Evolutionary conservation across 2,113 vertebrate species (phyloP), one percentile per base, ranked within the genome.

Genomic region (Gulo gulo): DNA sequence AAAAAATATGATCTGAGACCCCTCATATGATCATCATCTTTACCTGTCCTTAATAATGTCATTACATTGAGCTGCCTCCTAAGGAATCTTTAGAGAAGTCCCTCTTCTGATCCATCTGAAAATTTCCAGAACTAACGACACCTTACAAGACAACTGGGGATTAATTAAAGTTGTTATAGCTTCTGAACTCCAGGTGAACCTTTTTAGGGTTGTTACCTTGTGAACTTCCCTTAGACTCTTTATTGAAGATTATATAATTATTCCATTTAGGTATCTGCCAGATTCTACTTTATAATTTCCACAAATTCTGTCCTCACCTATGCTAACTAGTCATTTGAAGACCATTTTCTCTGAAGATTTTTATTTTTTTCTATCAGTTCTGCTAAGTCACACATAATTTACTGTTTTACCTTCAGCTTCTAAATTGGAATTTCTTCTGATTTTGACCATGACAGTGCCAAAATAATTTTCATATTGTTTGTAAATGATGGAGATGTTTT

Each of bases 131-230:
- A 85, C 52, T 97, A 97, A 93, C 6, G 74, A 91, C 90, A 97
- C 29, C 52, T 93, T 97, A 88, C 55, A 93, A 92, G 93, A 94
- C 78, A 97, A 90, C 5, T 69, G 73, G 87, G 76, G 92, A 91
- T 94, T 97, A 96, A 97, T 91, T 97, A 88, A 91, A 89, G 67
- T 57, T 96, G 88, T 97, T 96, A 88, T 1, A 86, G 34, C 61
- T 95, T 88, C 65, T 97, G 92, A 97, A 96, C 96, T 98, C 36
- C 55, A 65, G 23, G 34, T 95, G 97, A 97, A 93, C 92, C 16
- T 97, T 80, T 39, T 18, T 91, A 57, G 71, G 50, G 14, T 15
- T 90, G 57, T 88, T 94, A 96, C 86, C 55, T 95, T 79, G 76
- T 96, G 84, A 97, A 91, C 52, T 73, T 92, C n/a, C 88, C 15